These are phyloP conservation scores for Chromobotia macracanthus DNA, from an alignment of 2,797 vertebrate genomes.

Conservation along the genomic window DNA sequence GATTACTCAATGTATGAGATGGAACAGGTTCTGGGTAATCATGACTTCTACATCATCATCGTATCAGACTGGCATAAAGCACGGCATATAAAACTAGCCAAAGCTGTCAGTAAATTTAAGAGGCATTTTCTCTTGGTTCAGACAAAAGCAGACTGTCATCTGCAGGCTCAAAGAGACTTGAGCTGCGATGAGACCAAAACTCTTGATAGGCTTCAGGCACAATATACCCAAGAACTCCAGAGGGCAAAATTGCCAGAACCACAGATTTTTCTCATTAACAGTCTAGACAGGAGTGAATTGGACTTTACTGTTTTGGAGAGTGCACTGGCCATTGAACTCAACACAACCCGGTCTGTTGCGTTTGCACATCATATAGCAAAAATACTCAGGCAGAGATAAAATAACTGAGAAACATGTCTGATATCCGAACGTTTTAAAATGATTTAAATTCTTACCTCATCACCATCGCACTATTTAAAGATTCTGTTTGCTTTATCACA, in stretches of 20 bases:
- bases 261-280: conserved; percentile 56
- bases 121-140: conserved; percentile 52
- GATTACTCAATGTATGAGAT: neutral
- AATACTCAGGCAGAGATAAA: conserved; percentile 29
- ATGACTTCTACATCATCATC: conserved; percentile 54
- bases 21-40: conserved; percentile 13
- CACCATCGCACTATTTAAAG: neutral
- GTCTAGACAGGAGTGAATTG: conserved; percentile 34
- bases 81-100: conserved; percentile 43
- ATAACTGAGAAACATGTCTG: conserved; percentile 12
- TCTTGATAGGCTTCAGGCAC: conserved; percentile 49
- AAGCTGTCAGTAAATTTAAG: conserved; percentile 32
- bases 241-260: conserved; percentile 1
- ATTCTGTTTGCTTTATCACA: neutral
- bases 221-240: conserved; percentile 37
- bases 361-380: conserved; percentile 48
- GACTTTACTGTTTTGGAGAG: conserved; percentile 56
- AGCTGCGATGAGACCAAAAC: conserved; percentile 32
- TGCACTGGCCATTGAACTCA: conserved; percentile 45
- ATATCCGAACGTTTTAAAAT: neutral
- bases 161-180: conserved; percentile 36
- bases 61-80: conserved; percentile 45
- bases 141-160: conserved; percentile 47
- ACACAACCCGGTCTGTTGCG: conserved; percentile 45
- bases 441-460: neutral